These are phyloP conservation scores for Nothobranchius kuhntae DNA, from an alignment of 2,113 vertebrate species.

Conservation along the genomic window DNA sequence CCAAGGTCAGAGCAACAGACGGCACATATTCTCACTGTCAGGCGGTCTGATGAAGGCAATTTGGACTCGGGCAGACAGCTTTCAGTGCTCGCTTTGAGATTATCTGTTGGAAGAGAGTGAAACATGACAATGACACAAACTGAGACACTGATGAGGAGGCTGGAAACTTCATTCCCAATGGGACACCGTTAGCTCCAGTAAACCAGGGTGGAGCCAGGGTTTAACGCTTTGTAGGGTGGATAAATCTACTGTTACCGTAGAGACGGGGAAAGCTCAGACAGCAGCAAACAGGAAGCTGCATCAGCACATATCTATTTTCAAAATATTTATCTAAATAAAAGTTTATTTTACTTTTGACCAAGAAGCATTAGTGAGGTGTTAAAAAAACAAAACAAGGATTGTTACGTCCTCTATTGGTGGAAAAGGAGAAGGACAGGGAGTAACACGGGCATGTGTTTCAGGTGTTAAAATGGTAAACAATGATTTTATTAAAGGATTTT, in stretches of 20 bases:
- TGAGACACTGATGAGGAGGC: not conserved
- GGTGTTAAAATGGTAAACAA: no score
- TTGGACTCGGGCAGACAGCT: constrained; percentile 16
- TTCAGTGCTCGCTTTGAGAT: constrained; percentile 20
- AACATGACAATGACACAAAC: constrained; percentile 5
- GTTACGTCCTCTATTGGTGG: no score
- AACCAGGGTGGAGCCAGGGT: constrained; percentile 13
- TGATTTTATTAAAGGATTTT: no score
- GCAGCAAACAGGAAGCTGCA: no score
- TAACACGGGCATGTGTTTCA: no score
- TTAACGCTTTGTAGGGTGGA: constrained; percentile 18
- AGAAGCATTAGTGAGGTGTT: no score
- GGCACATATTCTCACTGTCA: not conserved
- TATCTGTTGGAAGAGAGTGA: constrained; percentile 12
- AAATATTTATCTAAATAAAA: no score
- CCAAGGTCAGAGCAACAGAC: constrained; percentile 40
- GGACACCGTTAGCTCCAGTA: constrained; percentile 1
- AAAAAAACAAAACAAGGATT: no score
- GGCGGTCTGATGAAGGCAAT: constrained; percentile 28
- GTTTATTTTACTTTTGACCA: no score
- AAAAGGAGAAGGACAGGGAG: no score
- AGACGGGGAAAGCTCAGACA: no score
- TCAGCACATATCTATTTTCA: no score
- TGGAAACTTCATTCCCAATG: constrained; percentile 8
- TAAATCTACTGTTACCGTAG: constrained; percentile 10